Evolutionary conservation across 2,888 invertebrate genomes (phyloP).

Genomic region (Polymixis flavicincta): DNA sequence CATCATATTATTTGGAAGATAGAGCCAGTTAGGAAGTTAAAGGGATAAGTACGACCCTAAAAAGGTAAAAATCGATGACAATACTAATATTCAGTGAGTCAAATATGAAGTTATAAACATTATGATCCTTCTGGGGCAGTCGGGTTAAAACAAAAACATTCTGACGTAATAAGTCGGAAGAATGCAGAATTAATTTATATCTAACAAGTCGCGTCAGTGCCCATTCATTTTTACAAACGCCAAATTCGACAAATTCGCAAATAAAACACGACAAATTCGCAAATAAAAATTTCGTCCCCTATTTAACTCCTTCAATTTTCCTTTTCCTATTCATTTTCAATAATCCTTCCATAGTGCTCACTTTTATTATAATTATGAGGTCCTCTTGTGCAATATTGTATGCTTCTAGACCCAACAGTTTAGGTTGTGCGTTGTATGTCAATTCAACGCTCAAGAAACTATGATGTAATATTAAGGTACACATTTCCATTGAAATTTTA

Average conservation of each 20-base stretch:
- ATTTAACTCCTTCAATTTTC: too few species aligned
- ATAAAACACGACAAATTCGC: background rate
- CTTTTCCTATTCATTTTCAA: background rate
- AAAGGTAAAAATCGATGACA: background rate
- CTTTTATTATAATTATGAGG: background rate
- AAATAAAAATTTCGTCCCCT: too few species aligned
- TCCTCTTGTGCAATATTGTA: background rate
- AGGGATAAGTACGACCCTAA: background rate
- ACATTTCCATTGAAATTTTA: conserved; percentile 15
- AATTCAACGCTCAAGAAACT: background rate
- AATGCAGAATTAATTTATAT: background rate
- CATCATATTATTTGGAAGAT: background rate
- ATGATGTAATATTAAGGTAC: background rate
- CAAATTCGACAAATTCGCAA: too few species aligned
- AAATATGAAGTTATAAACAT: background rate
- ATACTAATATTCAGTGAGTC: background rate
- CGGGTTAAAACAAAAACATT: background rate
- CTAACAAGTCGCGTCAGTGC: background rate
- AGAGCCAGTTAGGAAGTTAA: background rate
- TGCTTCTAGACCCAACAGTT: background rate
- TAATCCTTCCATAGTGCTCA: background rate
- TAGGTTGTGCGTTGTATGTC: background rate
- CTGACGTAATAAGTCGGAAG: background rate
- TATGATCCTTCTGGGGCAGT: background rate
- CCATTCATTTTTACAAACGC: background rate